Percentiles rank a stretch among this genome's conserved stretches.
phyloP scores from a whole-genome alignment of 2,113 vertebrate species.

The Cyanoderma ruficeps region DNA sequence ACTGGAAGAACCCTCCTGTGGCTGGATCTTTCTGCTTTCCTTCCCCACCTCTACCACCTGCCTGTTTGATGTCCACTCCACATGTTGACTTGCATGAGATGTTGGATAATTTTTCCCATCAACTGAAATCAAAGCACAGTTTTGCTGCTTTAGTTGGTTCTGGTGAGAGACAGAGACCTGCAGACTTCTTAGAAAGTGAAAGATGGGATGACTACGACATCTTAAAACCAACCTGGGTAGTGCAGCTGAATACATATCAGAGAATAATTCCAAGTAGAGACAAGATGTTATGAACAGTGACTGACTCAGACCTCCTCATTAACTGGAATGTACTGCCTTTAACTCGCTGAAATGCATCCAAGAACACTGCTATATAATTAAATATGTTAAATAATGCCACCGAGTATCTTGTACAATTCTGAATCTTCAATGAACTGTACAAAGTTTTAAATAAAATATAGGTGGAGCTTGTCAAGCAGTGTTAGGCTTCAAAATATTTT shows the following conservation, averaged over 20 bases:
- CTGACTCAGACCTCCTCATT: not conserved
- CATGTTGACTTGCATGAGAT: not conserved
- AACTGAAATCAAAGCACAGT: not conserved
- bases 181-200: not conserved
- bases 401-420: not conserved
- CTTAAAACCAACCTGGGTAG: not conserved
- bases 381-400: conserved; percentile 33
- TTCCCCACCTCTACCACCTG: not conserved
- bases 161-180: not conserved
- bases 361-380: not conserved
- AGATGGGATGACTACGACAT: not conserved
- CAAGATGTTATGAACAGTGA: not conserved
- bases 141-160: not conserved
- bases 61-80: not conserved
- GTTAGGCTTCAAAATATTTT: conserved; percentile 27
- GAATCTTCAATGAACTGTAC: conserved; percentile 7
- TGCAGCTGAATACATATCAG: not conserved
- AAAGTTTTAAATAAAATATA: conserved; percentile 40
- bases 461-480: conserved; percentile 7
- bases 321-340: not conserved
- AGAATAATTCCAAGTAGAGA: not conserved
- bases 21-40: not conserved
- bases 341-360: not conserved
- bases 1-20: not conserved
- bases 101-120: not conserved